Percentiles rank a stretch among this genome's conserved stretches.
Evolutionary conservation across 2,888 invertebrate species (phyloP).

Genomic region (Cephus runcator): DNA sequence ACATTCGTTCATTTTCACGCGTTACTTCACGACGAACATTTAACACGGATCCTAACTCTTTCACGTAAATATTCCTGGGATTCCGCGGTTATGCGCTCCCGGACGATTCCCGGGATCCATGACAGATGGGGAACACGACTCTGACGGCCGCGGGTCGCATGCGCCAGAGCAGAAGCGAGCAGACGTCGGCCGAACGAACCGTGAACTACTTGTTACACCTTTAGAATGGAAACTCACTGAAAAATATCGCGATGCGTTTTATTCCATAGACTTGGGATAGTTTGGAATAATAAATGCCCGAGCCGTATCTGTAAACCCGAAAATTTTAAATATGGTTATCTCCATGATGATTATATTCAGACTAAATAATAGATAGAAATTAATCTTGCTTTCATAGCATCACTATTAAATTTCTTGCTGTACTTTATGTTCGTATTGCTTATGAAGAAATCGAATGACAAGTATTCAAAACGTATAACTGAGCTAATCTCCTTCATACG

Average conservation of each 20-base stretch:
- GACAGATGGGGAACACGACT: slow-evolving; percentile 50
- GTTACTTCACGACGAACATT: slow-evolving; percentile 22
- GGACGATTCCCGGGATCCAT: slow-evolving; percentile 59
- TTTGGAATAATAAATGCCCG: neutral
- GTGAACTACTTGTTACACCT: neutral
- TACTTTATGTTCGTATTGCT: neutral
- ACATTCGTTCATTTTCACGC: slow-evolving; percentile 26
- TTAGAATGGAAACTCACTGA: neutral
- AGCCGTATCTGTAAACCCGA: neutral
- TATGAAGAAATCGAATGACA: neutral
- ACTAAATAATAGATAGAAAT: neutral
- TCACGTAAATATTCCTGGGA: slow-evolving; percentile 48
- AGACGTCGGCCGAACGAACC: neutral
- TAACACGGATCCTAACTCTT: slow-evolving; percentile 22
- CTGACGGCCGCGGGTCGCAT: slow-evolving; percentile 44
- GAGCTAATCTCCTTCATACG: neutral
- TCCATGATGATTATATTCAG: neutral
- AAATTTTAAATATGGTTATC: neutral
- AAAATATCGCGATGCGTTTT: neutral
- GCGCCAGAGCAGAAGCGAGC: slow-evolving; percentile 47
- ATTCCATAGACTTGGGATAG: neutral
- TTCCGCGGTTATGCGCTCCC: slow-evolving; percentile 55
- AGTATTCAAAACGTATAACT: neutral
- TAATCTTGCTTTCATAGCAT: no score
- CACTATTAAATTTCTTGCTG: neutral